Evolutionary conservation across 1,140 invertebrate species (phyloP).

Genomic region (Orussus abietinus): DNA sequence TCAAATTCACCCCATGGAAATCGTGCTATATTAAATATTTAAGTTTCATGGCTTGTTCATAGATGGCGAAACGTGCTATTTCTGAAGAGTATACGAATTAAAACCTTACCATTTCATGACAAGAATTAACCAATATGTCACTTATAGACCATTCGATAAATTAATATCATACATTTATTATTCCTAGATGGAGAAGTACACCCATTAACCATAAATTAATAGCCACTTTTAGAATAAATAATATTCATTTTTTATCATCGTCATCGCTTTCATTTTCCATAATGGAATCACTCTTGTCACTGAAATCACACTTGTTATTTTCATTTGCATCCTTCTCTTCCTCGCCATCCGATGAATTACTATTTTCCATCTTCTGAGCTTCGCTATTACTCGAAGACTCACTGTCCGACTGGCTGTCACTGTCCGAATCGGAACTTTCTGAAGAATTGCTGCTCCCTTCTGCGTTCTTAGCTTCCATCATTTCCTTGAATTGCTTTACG

Average conservation of each 20-base stretch:
- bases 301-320: constrained; percentile 33
- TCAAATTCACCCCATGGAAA: too few species aligned
- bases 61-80: too few species aligned
- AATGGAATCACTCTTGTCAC: constrained; percentile 35
- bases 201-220: too few species aligned
- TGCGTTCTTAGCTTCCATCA: constrained; percentile 60
- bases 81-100: too few species aligned
- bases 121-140: too few species aligned
- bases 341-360: constrained; percentile 22
- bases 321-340: constrained; percentile 24
- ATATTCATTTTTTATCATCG: constrained; percentile 27
- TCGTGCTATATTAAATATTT: too few species aligned
- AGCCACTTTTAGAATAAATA: too few species aligned
- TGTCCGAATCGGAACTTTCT: constrained; percentile 46
- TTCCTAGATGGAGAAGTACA: too few species aligned
- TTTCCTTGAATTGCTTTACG: constrained; percentile 61
- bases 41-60: too few species aligned
- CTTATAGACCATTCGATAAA: too few species aligned
- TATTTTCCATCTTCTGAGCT: constrained; percentile 23
- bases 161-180: too few species aligned
- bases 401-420: constrained; percentile 45
- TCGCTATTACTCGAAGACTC: constrained; percentile 41
- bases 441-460: constrained; percentile 28
- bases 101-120: too few species aligned
- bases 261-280: constrained; percentile 41